Evolutionary conservation across 2,113 vertebrate genomes (phyloP).

Genomic region (Pseudolaguvia tuberculata): DNA sequence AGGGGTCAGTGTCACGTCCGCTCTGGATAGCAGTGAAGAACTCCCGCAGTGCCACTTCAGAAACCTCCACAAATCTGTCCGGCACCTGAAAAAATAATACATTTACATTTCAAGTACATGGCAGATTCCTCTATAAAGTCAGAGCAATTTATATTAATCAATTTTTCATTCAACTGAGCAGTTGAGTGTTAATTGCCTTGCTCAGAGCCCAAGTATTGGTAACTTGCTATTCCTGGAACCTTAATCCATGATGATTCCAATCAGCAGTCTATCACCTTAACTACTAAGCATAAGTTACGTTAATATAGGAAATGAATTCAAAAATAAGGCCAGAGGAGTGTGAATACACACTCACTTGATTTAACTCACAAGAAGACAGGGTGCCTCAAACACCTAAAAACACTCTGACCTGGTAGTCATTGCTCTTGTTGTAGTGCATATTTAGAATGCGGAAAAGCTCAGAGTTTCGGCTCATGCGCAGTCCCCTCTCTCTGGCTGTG

Average conservation of each 20-base stretch:
- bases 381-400: background rate
- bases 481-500: conserved; percentile 59
- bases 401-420: conserved; percentile 70
- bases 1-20: conserved; percentile 97
- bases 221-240: no score
- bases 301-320: no score
- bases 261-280: no score
- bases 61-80: conserved; percentile 95
- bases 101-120: no score
- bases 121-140: no score
- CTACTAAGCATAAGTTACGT: no score
- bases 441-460: conserved; percentile 75
- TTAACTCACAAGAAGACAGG: background rate
- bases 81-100: conserved; percentile 79
- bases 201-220: no score
- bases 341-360: background rate
- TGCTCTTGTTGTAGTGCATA: conserved; percentile 79
- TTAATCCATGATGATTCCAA: no score
- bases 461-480: conserved; percentile 67
- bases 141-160: no score
- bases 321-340: no score
- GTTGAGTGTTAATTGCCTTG: no score
- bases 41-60: conserved; percentile 96
- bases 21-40: conserved; percentile 98
- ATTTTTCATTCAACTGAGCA: no score